These are phyloP conservation scores for Silurus glanis DNA, from an alignment of 2,113 vertebrate species.

Conservation along the genomic window DNA sequence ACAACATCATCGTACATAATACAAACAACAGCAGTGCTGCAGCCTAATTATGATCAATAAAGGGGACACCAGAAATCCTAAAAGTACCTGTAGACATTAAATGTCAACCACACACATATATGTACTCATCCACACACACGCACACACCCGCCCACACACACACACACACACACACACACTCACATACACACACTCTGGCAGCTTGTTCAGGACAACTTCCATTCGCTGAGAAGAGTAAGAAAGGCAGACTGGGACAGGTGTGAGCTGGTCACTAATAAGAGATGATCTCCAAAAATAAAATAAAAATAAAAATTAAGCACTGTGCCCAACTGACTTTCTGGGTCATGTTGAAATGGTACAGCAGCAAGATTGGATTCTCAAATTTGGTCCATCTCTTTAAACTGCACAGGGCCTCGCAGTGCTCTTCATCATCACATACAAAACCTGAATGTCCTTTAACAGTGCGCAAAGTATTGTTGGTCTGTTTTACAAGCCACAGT, in stretches of 20 bases:
- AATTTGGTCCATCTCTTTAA: slow-evolving; percentile 55
- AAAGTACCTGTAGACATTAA: slow-evolving; percentile 45
- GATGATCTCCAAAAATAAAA: slow-evolving; percentile 39
- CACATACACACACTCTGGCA: slow-evolving; percentile 34
- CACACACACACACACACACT: slow-evolving; percentile 24
- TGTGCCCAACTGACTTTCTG: slow-evolving; percentile 12
- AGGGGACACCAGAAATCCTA: slow-evolving; percentile 44
- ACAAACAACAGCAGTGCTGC: slow-evolving; percentile 57
- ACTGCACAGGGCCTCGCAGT: slow-evolving; percentile 30
- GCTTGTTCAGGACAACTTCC: slow-evolving; percentile 51
- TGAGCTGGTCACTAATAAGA: slow-evolving; percentile 52
- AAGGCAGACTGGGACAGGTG: slow-evolving; percentile 50
- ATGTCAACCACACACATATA: slow-evolving; percentile 45
- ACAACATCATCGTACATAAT: slow-evolving; percentile 56
- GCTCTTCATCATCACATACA: slow-evolving; percentile 44
- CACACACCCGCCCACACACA: slow-evolving; percentile 25
- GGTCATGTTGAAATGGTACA: slow-evolving; percentile 45
- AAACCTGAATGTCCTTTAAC: slow-evolving; percentile 61
- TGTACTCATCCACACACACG: slow-evolving; percentile 44
- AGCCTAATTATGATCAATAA: slow-evolving; percentile 55
- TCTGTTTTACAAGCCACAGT: slow-evolving; percentile 53
- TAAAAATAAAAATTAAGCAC: slow-evolving; percentile 40
- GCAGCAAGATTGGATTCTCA: slow-evolving; percentile 54
- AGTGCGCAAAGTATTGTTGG: slow-evolving; percentile 49
- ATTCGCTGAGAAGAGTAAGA: slow-evolving; percentile 52